Evolutionary conservation across 1,140 invertebrate genomes (phyloP), one percentile per base, ranked within the genome.

Genomic region (Drosophila neocordata): DNA sequence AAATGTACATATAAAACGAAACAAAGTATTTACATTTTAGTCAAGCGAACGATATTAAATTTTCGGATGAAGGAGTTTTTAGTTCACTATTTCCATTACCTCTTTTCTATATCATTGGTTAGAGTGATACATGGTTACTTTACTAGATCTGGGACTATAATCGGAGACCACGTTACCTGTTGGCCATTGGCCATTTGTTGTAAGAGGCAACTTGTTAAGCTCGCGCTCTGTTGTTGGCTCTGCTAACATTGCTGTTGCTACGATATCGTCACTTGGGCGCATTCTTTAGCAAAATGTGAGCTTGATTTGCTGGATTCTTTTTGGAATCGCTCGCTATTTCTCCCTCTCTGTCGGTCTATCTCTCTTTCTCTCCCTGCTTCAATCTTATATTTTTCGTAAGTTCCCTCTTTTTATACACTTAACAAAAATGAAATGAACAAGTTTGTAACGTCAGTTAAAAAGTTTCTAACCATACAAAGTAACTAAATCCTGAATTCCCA

Each of bases 291-390:
- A 89, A 88, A 88, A 90, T 89, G 77, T 90, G 87, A 90, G 87
- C 87, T 90, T 90, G 87, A 90, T 90, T 90, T 90, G 87, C 87
- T 87, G 79, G 79, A 90, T 90, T 90, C 79, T 83, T 89, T 76
- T 85, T 68, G 69, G 53, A 31, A 31, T 56, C 53, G 53, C 53
- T 68, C 67, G 65, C 61, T 35, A 15, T 27, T 20, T 65, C 65
- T 69, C 53, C 55, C 72, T 44, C 62, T 24, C 58, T 41, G 52
- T 51, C 27, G 27, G 6, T 24, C 22, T 24, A 11, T 13, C 31
- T 34, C 15, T n/a, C 35, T 52, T 35, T 52, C 37, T 5, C 53
- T 60, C 64, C 58, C 66, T 67, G 73, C 60, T 73, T 79, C 73
- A 66, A 79, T 79, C 76, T 81, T 84, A 84, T 20, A 0, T 48